A percentile compares a stretch with the other conserved stretches of the same genome.
These are phyloP conservation scores for Listrodromus nycthemerus DNA, from an alignment of 2,888 invertebrate genomes.

Conservation along the genomic window DNA sequence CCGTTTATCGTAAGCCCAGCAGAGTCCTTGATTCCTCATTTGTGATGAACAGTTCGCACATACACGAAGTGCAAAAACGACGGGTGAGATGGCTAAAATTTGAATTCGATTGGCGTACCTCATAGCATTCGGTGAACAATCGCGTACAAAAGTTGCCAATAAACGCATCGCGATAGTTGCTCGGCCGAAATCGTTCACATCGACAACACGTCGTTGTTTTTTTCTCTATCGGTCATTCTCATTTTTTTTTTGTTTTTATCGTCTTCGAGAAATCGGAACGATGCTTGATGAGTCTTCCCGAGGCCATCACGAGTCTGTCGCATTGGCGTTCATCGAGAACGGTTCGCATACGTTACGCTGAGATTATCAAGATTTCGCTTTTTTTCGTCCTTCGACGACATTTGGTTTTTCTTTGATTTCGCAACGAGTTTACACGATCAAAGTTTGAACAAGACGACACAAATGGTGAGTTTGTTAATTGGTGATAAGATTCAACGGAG, in stretches of 20 bases:
- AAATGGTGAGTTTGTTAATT: slow-evolving; percentile 30
- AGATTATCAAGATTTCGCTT: slow-evolving; percentile 27
- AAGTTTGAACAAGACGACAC: background rate
- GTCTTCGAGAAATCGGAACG: slow-evolving; percentile 53
- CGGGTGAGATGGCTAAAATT: slow-evolving; percentile 65
- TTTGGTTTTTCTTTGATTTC: background rate
- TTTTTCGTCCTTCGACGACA: slow-evolving; percentile 27
- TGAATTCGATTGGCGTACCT: slow-evolving; percentile 64
- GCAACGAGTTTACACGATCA: background rate
- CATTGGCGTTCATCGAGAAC: slow-evolving; percentile 46
- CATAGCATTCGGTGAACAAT: slow-evolving; percentile 53
- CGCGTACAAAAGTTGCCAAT: slow-evolving; percentile 28
- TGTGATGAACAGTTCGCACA: slow-evolving; percentile 69
- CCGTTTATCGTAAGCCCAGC: slow-evolving; percentile 46
- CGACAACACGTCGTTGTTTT: slow-evolving; percentile 3
- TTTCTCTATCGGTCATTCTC: background rate
- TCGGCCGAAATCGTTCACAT: slow-evolving; percentile 14
- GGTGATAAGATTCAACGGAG: background rate
- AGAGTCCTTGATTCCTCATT: slow-evolving; percentile 62
- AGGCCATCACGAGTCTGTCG: slow-evolving; percentile 55
- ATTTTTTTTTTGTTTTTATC: slow-evolving; percentile 30
- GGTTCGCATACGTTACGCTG: slow-evolving; percentile 60
- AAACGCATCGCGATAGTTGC: background rate
- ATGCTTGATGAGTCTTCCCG: slow-evolving; percentile 65
- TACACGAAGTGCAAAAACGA: slow-evolving; percentile 67